Base-by-base conservation (phyloP, 2,113 vertebrate genomes). In the Seriola aureovittata region DNA sequence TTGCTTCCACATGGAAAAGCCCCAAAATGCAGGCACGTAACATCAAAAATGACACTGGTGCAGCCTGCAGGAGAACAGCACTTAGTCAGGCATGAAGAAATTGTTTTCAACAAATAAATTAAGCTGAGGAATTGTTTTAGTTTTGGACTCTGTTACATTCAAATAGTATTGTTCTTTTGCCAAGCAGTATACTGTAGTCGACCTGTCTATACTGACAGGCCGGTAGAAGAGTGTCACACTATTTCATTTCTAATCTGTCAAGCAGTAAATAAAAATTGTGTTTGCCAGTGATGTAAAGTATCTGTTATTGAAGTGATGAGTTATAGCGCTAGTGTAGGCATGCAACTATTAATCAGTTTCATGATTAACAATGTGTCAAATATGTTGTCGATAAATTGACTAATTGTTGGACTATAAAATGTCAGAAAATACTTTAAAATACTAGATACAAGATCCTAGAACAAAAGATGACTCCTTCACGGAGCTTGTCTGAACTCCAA, bases 11-110 rank as follows among this genome's bases (percentile, higher is more conserved):
- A 23, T 58, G 44, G 44, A n/a, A 64, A 75, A 81, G 66, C 46
- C 64, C 81, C 68, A 72, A 82, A 63, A 79, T 16, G 48, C 34
- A 82, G 52, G 55, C 19, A 55, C 14, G 79, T 8, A 87, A 23
- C 34, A 90, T 23, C 52, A 90, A 44, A 64, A 87, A 63, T 0
- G n/a, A 34, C 17, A 34, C 67, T 2, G 23, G 70, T 14, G 48
- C 6, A 44, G 55, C 82, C 90, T 92, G 86, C n/a, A 85, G 73
- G 85, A 84, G 5, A 75, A 16, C 48, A 64, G n/a, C 25, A 23
- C 11, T 76, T 44, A 40, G 40, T 71, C 23, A 75, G 38, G 4
- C 8, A 58, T 19, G 3, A 8, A 14, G 13, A 4, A 21, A 3
- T n/a, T 40, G 36, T 19, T 59, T 52, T n/a, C 5, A 29, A 46